A percentile compares a stretch with the other conserved stretches of the same genome.
Conservation (phyloP, 2,113 vertebrate genomes). For the Puntigrus tetrazona region DNA sequence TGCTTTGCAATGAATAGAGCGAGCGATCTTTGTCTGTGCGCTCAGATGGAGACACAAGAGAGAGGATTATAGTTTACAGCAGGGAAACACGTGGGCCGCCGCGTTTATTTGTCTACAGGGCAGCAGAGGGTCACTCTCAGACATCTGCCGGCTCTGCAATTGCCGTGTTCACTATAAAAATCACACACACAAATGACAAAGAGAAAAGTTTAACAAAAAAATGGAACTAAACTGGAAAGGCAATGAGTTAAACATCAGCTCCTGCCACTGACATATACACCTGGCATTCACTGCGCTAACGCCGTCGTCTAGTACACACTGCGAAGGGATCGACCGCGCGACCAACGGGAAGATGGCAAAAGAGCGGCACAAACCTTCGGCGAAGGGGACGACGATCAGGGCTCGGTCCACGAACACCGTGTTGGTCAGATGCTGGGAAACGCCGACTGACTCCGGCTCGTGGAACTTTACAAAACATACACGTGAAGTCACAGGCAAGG, state of each 20-base stretch:
- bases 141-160: slow-evolving; percentile 99
- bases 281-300: not conserved
- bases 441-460: slow-evolving; percentile 94
- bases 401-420: slow-evolving; percentile 99
- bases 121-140: slow-evolving; percentile 97
- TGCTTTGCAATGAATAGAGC: not conserved
- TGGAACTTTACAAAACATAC: slow-evolving; percentile 99
- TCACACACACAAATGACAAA: slow-evolving; percentile 99
- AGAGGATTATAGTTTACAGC: slow-evolving; percentile 89
- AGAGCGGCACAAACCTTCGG: slow-evolving; percentile 90
- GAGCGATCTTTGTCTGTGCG: not conserved
- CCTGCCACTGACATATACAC: not conserved
- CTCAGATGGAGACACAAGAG: slow-evolving; percentile 72
- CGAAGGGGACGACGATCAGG: slow-evolving; percentile 97
- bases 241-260: slow-evolving; percentile 32
- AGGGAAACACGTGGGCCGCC: slow-evolving; percentile 90
- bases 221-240: slow-evolving; percentile 60
- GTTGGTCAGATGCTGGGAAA: slow-evolving; percentile 99
- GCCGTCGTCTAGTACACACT: not conserved
- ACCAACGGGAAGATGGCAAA: not conserved
- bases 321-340: not conserved
- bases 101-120: slow-evolving; percentile 89
- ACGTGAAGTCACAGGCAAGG: slow-evolving; percentile 98
- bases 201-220: slow-evolving; percentile 95
- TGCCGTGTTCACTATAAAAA: slow-evolving; percentile 99